Base-by-base conservation (phyloP, 2,113 vertebrate genomes). In the Pelmatolapia mariae region DNA sequence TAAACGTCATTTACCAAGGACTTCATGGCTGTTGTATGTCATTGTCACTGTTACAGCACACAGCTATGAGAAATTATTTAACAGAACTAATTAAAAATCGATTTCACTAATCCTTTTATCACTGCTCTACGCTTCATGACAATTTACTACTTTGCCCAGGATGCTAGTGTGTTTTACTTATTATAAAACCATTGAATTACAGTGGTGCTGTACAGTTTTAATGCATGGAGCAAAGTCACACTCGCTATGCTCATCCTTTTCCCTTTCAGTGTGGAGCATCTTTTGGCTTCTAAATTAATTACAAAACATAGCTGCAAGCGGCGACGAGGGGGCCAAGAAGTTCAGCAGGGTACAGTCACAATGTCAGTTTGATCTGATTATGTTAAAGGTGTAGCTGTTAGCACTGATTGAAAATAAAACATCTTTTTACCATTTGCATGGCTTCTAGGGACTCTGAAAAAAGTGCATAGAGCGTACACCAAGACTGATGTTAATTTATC, bases 91-190 rank as follows among this genome's bases (percentile, higher is more conserved):
- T 93, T 90, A 91, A 63, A 88, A 94, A 82, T 86, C 87, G 57
- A 71, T 89, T 93, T 91, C 71, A 86, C 86, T 93, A 93, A 92
- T 93, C 83, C 86, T 84, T 87, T 92, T 88, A 91, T 92, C 89
- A 52, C 68, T 54, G 13, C 50, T 87, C 18, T 80, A 31, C 63
- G 78, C 71, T n/a, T 87, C 82, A 84, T 87, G 83, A 53, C 84
- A 87, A 61, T 90, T 89, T 87, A 86, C 86, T 56, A 47, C 84
- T 89, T 81, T 81, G 66, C 78, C 36, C 43, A 85, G 61, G 50
- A 89, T 59, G 45, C 88, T 38, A 81, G 52, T 85, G 68, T 85
- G 80, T 87, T 88, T n/a, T 86, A 38, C 56, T 89, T 68, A 88
- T 87, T 87, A 80, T 50, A 82, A 71, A 91, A 56, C 59, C 73